These are phyloP conservation scores for Centropus bengalensis DNA, from an alignment of 2,113 vertebrate species.

Conservation along the genomic window DNA sequence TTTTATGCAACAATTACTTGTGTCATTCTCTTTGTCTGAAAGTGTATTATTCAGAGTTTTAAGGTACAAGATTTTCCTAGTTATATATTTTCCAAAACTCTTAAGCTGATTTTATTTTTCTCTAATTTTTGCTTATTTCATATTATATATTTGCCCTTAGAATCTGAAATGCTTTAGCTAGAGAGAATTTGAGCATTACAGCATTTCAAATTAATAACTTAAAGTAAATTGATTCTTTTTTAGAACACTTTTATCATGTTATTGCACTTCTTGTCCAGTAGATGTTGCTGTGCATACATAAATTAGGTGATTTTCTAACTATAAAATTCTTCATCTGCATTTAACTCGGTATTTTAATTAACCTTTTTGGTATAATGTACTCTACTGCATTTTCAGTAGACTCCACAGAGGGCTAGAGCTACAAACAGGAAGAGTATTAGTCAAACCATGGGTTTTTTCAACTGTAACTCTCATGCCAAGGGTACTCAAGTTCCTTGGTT, in stretches of 20 bases:
- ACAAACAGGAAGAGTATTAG: constrained; percentile 57
- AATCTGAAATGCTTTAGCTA: background rate
- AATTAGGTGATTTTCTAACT: background rate
- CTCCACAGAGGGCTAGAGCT: background rate
- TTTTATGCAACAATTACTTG: background rate
- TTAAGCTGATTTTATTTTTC: background rate
- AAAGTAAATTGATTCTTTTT: background rate
- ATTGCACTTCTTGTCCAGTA: constrained; percentile 29
- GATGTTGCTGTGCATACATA: constrained; percentile 25
- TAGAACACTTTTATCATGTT: background rate
- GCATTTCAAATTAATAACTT: background rate
- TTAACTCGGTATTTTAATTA: background rate
- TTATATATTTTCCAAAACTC: background rate
- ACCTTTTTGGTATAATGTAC: background rate
- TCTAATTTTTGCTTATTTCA: background rate
- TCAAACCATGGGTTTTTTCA: constrained; percentile 53
- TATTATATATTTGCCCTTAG: background rate
- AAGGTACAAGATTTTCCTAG: background rate
- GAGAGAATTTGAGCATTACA: background rate
- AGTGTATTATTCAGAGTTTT: background rate
- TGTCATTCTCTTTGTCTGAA: background rate
- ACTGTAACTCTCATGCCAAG: constrained; percentile 31
- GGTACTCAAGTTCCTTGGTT: background rate
- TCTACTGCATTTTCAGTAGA: background rate
- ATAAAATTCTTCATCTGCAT: background rate